Conservation (phyloP, 2,888 invertebrate species). For the Cryptocephalus moraei region DNA sequence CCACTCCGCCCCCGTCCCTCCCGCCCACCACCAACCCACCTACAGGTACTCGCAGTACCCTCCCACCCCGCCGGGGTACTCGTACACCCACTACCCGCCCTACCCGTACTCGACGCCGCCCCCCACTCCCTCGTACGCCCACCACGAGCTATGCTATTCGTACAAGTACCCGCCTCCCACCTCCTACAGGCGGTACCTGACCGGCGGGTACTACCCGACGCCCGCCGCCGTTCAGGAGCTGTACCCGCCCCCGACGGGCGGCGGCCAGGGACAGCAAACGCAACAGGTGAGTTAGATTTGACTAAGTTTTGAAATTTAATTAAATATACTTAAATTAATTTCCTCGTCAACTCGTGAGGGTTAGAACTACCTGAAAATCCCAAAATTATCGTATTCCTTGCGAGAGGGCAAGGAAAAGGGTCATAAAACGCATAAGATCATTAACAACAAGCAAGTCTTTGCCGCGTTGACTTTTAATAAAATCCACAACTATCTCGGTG, state of each 20-base stretch:
- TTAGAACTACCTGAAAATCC: too few species aligned
- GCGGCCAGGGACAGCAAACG: slow-evolving; percentile 30
- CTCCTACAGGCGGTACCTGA: slow-evolving; percentile 28
- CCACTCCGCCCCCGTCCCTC: slow-evolving; percentile 35
- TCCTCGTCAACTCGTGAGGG: too few species aligned
- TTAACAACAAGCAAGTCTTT: too few species aligned
- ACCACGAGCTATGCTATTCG: slow-evolving; percentile 44
- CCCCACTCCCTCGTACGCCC: slow-evolving; percentile 31
- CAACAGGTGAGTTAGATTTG: slow-evolving; percentile 31
- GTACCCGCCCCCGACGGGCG: slow-evolving; percentile 37
- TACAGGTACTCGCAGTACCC: slow-evolving; percentile 38
- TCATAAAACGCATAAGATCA: too few species aligned
- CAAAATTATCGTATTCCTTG: too few species aligned
- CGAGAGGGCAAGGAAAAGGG: too few species aligned
- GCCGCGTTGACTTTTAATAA: too few species aligned
- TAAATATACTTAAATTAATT: too few species aligned
- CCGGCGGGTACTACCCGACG: slow-evolving; percentile 36
- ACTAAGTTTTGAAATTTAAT: too few species aligned
- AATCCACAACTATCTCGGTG: too few species aligned
- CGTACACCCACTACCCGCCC: slow-evolving; percentile 31
- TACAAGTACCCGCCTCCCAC: slow-evolving; percentile 30
- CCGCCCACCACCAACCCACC: slow-evolving; percentile 42
- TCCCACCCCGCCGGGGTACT: slow-evolving; percentile 30
- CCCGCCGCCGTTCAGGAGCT: not conserved
- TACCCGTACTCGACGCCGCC: slow-evolving; percentile 41